phyloP scores from a whole-genome alignment of 37 sponge, comb jelly and placozoan genomes.

The Halichondria panicea region DNA sequence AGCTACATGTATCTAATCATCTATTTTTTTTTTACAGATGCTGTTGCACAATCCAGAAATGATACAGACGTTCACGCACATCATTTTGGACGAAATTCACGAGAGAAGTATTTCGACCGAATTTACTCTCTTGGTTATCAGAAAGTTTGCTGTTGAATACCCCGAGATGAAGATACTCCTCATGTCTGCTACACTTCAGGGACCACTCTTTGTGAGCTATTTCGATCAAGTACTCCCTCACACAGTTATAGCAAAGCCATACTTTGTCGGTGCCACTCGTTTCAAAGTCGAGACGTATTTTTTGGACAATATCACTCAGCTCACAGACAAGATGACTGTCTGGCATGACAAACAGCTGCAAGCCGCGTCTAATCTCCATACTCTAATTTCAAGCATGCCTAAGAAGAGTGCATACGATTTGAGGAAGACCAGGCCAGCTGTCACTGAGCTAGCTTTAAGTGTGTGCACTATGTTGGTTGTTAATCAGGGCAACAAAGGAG shows the following conservation, averaged over 20 bases:
- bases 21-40: constrained; percentile 11
- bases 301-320: constrained; percentile 32
- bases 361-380: constrained; percentile 2
- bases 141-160: constrained; percentile 37
- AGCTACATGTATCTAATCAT: not conserved
- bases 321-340: not conserved
- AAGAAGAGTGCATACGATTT: not conserved
- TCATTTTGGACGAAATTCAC: constrained; percentile 80
- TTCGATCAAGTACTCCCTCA: constrained; percentile 36
- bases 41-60: constrained; percentile 46
- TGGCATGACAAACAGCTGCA: constrained; percentile 17
- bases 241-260: constrained; percentile 39
- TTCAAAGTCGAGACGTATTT: constrained; percentile 48
- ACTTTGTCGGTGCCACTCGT: constrained; percentile 60
- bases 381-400: not conserved
- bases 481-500: constrained; percentile 41
- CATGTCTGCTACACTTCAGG: constrained; percentile 85
- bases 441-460: constrained; percentile 3
- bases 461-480: constrained; percentile 59
- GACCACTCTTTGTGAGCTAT: constrained; percentile 39
- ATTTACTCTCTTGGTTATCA: constrained; percentile 58
- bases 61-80: constrained; percentile 60
- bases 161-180: constrained; percentile 45
- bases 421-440: constrained; percentile 4
- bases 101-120: constrained; percentile 65